phyloP scores from a whole-genome alignment of 2,888 invertebrate species.

The Diarsia mendica region DNA sequence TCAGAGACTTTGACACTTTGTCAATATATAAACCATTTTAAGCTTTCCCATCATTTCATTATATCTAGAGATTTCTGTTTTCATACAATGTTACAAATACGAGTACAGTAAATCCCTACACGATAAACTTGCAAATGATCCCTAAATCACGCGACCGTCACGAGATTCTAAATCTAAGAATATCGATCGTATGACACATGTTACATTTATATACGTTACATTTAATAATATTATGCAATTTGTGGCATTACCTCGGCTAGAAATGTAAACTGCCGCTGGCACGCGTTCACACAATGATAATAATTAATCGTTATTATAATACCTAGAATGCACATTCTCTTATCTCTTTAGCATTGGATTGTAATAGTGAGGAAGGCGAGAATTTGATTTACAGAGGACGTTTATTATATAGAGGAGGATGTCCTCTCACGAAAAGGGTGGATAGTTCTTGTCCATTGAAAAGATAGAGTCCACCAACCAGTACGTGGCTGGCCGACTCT shows the following conservation, averaged over 20 bases:
- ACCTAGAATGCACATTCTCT: conserved; percentile 7
- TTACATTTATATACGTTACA: conserved; percentile 22
- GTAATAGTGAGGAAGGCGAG: neutral
- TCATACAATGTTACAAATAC: neutral
- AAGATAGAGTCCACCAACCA: neutral
- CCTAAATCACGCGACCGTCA: conserved; percentile 11
- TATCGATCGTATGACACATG: conserved; percentile 34
- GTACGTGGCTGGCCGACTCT: too few species aligned
- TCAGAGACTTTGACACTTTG: neutral
- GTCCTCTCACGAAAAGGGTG: neutral
- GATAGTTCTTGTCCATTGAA: neutral
- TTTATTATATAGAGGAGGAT: neutral
- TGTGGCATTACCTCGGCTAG: conserved; percentile 1
- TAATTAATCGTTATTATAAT: neutral
- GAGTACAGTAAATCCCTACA: neutral
- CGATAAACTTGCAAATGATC: neutral
- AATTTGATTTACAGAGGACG: neutral
- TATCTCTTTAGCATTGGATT: conserved; percentile 10
- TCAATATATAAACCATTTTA: neutral
- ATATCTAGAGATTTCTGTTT: neutral
- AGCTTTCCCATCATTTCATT: neutral
- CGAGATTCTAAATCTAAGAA: neutral
- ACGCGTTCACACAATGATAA: conserved; percentile 17
- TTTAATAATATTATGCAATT: conserved; percentile 43
- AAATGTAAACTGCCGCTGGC: conserved; percentile 16